phyloP scores from a whole-genome alignment of 2,888 invertebrate genomes.

The Tipula lateralis region DNA sequence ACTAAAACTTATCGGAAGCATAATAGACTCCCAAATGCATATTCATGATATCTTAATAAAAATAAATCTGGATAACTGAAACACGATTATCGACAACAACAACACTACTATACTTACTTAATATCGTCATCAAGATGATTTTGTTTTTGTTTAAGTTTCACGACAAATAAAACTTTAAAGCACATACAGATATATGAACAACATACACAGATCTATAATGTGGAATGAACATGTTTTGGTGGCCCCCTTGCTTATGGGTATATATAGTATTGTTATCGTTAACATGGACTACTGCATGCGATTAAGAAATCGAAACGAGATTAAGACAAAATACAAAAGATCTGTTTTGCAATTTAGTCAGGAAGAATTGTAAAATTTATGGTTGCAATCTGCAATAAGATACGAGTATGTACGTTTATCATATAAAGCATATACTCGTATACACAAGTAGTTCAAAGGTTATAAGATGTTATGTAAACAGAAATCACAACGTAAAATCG shows the following conservation, averaged over 20 bases:
- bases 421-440: not conserved
- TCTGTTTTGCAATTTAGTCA: not conserved
- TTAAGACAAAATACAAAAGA: not conserved
- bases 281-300: constrained; percentile 24
- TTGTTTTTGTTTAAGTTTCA: not conserved
- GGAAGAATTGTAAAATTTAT: not conserved
- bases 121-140: not conserved
- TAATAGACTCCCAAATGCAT: not conserved
- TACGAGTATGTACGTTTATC: no score
- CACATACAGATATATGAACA: no score
- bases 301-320: not conserved
- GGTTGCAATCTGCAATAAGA: not conserved
- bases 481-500: not conserved
- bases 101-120: not conserved
- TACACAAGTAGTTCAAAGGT: not conserved
- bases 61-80: constrained; percentile 2
- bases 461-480: not conserved
- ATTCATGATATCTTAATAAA: constrained; percentile 25
- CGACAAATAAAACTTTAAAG: not conserved
- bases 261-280: not conserved
- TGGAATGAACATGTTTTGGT: constrained; percentile 11
- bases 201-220: not conserved
- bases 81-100: not conserved
- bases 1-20: not conserved
- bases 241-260: not conserved